Evolutionary conservation across 2,113 vertebrate genomes (phyloP).

Genomic region (Esox niger): DNA sequence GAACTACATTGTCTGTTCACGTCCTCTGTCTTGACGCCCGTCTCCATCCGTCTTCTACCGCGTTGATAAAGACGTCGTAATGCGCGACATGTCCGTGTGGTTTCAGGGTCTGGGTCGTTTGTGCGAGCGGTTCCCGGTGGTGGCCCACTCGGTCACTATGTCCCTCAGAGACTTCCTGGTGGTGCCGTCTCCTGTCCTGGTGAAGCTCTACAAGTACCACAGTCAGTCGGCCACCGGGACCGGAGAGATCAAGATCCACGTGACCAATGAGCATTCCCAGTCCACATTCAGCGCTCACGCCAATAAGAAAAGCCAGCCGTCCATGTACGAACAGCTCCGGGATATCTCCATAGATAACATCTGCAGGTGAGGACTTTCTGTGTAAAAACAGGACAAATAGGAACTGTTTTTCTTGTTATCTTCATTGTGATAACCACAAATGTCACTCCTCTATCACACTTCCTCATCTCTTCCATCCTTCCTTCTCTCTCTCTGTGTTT

Average conservation of each 20-base stretch:
- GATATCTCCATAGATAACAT: conserved; percentile 98
- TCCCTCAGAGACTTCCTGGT: conserved; percentile 94
- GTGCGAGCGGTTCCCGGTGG: conserved; percentile 93
- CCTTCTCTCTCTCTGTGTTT: not conserved
- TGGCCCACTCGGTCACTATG: conserved; percentile 92
- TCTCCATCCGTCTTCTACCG: not conserved
- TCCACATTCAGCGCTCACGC: conserved; percentile 82
- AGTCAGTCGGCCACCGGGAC: conserved; percentile 85
- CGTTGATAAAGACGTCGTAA: not conserved
- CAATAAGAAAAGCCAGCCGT: conserved; percentile 85
- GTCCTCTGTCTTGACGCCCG: too few relatives aligned
- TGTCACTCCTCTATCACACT: not conserved
- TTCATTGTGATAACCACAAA: not conserved
- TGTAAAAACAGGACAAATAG: not conserved
- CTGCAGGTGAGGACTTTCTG: conserved; percentile 80
- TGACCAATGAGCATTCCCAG: conserved; percentile 93
- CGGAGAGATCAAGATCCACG: conserved; percentile 94
- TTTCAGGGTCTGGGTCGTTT: conserved; percentile 88
- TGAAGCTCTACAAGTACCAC: conserved; percentile 98
- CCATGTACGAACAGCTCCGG: conserved; percentile 98
- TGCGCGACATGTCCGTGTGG: conserved; percentile 4
- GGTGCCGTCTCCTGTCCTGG: conserved; percentile 94
- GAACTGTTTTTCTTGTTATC: too few relatives aligned
- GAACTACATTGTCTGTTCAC: not conserved
- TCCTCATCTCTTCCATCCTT: not conserved